Conservation (phyloP, 2,797 vertebrate genomes). For the Eurystomus glaucurus region DNA sequence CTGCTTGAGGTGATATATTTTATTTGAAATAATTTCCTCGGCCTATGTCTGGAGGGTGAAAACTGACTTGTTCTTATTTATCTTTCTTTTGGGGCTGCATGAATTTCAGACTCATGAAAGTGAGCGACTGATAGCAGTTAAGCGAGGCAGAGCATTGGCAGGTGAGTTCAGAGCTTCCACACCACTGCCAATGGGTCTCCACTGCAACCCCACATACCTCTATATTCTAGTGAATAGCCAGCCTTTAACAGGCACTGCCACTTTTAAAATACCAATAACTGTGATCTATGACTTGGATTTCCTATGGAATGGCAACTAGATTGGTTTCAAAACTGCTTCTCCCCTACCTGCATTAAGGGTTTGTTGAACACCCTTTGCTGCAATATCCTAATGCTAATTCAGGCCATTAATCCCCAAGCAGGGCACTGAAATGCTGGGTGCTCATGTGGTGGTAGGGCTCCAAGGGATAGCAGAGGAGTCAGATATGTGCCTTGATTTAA, state of each 20-base stretch:
- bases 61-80: conserved; percentile 83
- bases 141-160: conserved; percentile 63
- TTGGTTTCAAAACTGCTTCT: conserved; percentile 54
- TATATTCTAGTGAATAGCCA: conserved; percentile 40
- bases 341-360: neutral
- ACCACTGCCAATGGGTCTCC: neutral
- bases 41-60: conserved; percentile 81
- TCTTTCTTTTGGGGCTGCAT: conserved; percentile 81
- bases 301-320: conserved; percentile 44
- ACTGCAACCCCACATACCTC: conserved; percentile 13
- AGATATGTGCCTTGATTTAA: neutral
- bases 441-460: accelerated
- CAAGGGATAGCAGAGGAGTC: accelerated
- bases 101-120: conserved; percentile 81
- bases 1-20: conserved; percentile 82
- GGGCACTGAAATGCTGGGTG: accelerated
- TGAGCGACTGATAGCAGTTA: conserved; percentile 78
- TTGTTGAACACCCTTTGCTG: neutral
- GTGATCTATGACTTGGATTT: conserved; percentile 67
- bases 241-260: conserved; percentile 44
- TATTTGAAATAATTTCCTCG: conserved; percentile 82
- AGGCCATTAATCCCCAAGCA: neutral
- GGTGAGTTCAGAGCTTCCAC: conserved; percentile 54
- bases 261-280: conserved; percentile 62
- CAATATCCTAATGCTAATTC: neutral